Conservation (phyloP, 2,113 vertebrate genomes). For the Engraulis encrasicolus region DNA sequence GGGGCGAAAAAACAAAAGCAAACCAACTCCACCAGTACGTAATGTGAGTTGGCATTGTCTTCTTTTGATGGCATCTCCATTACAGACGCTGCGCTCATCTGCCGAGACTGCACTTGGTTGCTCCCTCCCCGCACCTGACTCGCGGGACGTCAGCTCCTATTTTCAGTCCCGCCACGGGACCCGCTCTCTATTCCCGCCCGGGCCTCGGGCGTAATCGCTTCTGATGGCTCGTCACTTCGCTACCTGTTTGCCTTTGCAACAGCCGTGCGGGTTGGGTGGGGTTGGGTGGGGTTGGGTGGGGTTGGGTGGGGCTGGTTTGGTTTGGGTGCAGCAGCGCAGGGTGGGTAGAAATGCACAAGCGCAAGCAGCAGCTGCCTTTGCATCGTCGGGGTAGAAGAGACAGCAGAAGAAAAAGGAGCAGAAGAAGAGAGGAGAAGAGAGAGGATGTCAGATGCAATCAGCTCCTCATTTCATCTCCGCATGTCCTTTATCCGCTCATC, state of each 20-base stretch:
- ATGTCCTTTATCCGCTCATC: slow-evolving; percentile 65
- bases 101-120: not conserved
- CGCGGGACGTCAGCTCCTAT: slow-evolving; percentile 14
- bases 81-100: slow-evolving; percentile 23
- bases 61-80: slow-evolving; percentile 49
- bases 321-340: slow-evolving; percentile 48
- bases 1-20: too few relatives aligned
- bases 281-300: too few relatives aligned
- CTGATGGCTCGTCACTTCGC: slow-evolving; percentile 50
- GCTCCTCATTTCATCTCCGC: slow-evolving; percentile 68
- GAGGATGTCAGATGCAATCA: slow-evolving; percentile 67
- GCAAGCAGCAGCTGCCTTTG: slow-evolving; percentile 45
- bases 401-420: slow-evolving; percentile 35
- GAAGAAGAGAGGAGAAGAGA: slow-evolving; percentile 33
- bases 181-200: slow-evolving; percentile 12
- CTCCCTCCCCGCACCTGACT: slow-evolving; percentile 14
- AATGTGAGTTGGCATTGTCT: slow-evolving; percentile 27
- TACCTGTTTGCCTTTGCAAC: slow-evolving; percentile 49
- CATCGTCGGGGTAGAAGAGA: slow-evolving; percentile 32
- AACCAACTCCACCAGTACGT: too few relatives aligned
- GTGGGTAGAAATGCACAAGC: too few relatives aligned
- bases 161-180: slow-evolving; percentile 34
- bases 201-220: slow-evolving; percentile 59
- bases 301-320: too few relatives aligned
- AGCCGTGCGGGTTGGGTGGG: not conserved